Percentiles rank a stretch among this genome's conserved stretches.
phyloP scores from a whole-genome alignment of 2,113 vertebrate species.

The Mionectes macconnelli region DNA sequence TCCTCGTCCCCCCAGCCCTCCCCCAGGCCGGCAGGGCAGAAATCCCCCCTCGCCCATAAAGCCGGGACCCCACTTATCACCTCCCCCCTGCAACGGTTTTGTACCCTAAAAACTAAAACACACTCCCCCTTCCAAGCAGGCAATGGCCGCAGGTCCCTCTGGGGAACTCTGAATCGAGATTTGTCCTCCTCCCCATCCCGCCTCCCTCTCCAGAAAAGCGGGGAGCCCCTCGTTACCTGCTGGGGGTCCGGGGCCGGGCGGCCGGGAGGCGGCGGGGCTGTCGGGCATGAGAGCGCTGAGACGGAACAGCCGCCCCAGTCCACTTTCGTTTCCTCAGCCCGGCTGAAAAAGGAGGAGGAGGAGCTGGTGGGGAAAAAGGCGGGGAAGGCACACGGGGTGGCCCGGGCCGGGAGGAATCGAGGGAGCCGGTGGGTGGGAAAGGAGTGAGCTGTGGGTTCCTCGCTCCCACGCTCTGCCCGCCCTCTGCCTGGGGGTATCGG shows the following conservation, averaged over 20 bases:
- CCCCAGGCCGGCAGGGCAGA: not conserved
- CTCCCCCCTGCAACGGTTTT: not conserved
- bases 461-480: not conserved
- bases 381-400: not conserved
- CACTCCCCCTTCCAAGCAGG: no score
- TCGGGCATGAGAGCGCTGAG: not conserved
- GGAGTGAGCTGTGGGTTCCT: not conserved
- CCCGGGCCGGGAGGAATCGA: not conserved
- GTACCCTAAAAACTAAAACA: not conserved
- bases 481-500: not conserved
- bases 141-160: not conserved
- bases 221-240: not conserved
- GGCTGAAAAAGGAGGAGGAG: not conserved
- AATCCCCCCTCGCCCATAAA: not conserved
- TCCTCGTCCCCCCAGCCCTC: not conserved
- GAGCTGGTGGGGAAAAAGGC: not conserved
- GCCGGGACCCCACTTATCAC: not conserved
- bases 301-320: accelerated
- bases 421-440: no score
- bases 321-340: not conserved
- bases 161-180: no score
- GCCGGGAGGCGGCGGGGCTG: not conserved
- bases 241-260: not conserved
- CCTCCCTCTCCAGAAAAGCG: not conserved
- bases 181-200: not conserved